Conservation (phyloP, 2,113 vertebrate genomes). For the Sminthopsis crassicaudata region DNA sequence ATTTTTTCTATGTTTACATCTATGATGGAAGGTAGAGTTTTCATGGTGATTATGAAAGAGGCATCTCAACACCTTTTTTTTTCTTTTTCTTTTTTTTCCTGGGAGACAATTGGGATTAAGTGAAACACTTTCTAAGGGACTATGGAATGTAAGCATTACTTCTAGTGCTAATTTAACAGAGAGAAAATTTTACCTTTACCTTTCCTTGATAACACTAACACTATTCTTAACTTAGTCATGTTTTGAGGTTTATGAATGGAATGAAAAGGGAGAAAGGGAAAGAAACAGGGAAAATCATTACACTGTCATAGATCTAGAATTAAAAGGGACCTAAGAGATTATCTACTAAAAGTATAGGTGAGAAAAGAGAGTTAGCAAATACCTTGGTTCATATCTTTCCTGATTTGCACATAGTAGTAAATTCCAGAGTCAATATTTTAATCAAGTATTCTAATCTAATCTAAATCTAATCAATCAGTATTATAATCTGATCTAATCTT, state of each 20-base stretch:
- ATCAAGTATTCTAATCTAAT: too few relatives aligned
- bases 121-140: not conserved
- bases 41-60: not conserved
- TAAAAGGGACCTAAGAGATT: not conserved
- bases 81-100: too few relatives aligned
- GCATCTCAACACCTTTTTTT: not conserved
- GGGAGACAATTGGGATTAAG: too few relatives aligned
- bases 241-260: not conserved
- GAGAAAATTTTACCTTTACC: not conserved
- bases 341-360: not conserved
- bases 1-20: not conserved
- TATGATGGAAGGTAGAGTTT: not conserved
- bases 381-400: not conserved
- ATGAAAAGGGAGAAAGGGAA: not conserved
- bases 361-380: not conserved
- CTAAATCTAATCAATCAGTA: too few relatives aligned
- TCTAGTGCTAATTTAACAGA: constrained; percentile 26
- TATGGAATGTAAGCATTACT: not conserved
- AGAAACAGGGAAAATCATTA: not conserved
- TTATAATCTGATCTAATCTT: not conserved
- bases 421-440: too few relatives aligned
- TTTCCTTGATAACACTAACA: constrained; percentile 1
- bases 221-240: not conserved
- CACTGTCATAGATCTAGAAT: not conserved
- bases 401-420: not conserved